These are phyloP conservation scores for Telmatochromis sp. DNA, from an alignment of 2,113 vertebrate genomes.

Conservation along the genomic window DNA sequence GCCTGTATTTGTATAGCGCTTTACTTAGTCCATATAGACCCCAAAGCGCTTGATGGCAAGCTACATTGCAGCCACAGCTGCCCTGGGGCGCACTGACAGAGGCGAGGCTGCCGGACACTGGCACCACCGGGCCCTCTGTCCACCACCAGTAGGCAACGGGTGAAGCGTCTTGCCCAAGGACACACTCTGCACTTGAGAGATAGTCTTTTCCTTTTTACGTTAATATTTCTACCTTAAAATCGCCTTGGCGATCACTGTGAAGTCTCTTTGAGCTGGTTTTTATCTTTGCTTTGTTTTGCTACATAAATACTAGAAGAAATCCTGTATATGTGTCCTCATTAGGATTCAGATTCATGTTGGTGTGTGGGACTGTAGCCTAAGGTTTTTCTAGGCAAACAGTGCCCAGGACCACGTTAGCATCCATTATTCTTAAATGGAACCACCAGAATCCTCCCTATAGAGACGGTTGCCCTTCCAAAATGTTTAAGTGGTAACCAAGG, in stretches of 20 bases:
- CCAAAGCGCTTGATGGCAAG: neutral
- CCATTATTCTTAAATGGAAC: neutral
- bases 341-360: neutral
- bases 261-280: neutral
- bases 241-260: neutral
- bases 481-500: neutral
- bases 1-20: neutral
- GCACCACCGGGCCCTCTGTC: neutral
- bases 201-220: neutral
- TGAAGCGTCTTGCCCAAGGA: neutral
- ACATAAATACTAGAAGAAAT: neutral
- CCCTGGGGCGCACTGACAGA: neutral
- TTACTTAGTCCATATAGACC: neutral
- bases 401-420: neutral
- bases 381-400: neutral
- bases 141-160: neutral
- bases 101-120: neutral
- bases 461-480: neutral
- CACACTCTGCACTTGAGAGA: neutral
- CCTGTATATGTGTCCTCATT: neutral
- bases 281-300: neutral
- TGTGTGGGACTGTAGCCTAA: neutral
- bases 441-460: neutral
- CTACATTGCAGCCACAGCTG: rapidly evolving
- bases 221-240: neutral